Evolutionary conservation across 2,888 invertebrate species (phyloP).

Genomic region (Tineola bisselliella): DNA sequence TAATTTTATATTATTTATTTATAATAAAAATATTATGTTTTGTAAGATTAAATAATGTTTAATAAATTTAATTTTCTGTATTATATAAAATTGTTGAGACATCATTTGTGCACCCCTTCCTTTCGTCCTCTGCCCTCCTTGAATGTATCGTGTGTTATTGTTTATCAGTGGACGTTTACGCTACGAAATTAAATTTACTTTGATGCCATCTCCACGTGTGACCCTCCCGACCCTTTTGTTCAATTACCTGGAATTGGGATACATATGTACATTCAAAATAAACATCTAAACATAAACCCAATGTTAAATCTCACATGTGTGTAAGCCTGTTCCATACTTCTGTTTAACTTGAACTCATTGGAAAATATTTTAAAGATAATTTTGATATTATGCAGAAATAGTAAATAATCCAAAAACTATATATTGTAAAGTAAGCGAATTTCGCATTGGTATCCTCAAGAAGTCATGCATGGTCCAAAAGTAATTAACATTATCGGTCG

Average conservation of each 20-base stretch:
- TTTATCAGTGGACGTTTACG: constrained; percentile 13
- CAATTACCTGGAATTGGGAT: constrained; percentile 14
- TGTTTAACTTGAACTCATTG: background rate
- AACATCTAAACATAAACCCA: background rate
- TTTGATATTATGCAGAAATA: too few relatives aligned
- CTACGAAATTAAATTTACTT: constrained; percentile 4
- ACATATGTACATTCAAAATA: background rate
- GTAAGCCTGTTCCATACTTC: background rate
- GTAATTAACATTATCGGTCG: background rate
- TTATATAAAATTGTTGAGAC: constrained; percentile 39
- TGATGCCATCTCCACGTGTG: constrained; percentile 12
- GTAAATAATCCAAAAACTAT: background rate
- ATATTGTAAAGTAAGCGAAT: background rate
- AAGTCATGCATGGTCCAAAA: background rate
- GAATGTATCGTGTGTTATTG: constrained; percentile 10
- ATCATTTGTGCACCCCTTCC: constrained; percentile 28
- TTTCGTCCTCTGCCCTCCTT: constrained; percentile 9
- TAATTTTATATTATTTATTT: constrained; percentile 43
- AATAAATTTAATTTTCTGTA: constrained; percentile 65
- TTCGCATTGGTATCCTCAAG: background rate
- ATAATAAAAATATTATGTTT: constrained; percentile 42
- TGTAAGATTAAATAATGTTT: constrained; percentile 56
- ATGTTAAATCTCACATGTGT: background rate
- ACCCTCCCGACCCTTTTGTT: constrained; percentile 12
- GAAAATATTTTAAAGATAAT: background rate